Base-by-base conservation (phyloP, 2,797 vertebrate species). In the Tapirus indicus region DNA sequence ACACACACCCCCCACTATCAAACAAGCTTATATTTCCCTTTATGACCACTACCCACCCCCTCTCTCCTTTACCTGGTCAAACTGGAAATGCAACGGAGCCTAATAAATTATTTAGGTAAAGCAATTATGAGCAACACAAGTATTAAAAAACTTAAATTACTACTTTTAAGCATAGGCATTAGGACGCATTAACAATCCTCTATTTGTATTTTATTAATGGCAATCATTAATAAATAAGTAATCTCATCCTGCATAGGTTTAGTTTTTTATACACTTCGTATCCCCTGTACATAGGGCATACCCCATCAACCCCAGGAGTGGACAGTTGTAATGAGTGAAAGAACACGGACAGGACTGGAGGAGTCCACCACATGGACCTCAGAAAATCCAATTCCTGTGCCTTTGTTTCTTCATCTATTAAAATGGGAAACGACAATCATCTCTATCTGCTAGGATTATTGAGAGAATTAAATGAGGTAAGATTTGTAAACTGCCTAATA, bases 61-160 rank as follows among this genome's bases (percentile, higher is more conserved):
- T 69, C 23, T 69, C 23, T 32, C 25, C 62, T 66, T 79, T 41
- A 97, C 71, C 77, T 94, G 41, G 16, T 91, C 71, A 97, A 90
- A 75, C 10, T 29, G 60, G 41, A 96, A 96, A 96, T 72, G 49
- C 38, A 95, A 85, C 38, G 49, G 97, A 82, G 6, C 72, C 32
- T 84, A 77, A 96, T 97, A 90, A 97, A 96, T 98, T 96, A 97
- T 97, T 97, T 90, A 98, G 25, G 38, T 75, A 94, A 96, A 96
- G 44, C 0, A 0, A 96, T 86, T 92, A 97, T 21, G 11, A 94
- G 64, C 75, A 96, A 97, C 9, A 71, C 20, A 91, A 88, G 54
- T 93, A 96, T 90, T 92, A 80, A 91, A 96, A 97, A 95, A 62
- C 35, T 94, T 95, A 88, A 96, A 94, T 93, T 82, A 95, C 71